Evolutionary conservation across 2,888 invertebrate genomes (phyloP), one percentile per base, ranked within the genome.

Genomic region (Pyrocoelia pectoralis): DNA sequence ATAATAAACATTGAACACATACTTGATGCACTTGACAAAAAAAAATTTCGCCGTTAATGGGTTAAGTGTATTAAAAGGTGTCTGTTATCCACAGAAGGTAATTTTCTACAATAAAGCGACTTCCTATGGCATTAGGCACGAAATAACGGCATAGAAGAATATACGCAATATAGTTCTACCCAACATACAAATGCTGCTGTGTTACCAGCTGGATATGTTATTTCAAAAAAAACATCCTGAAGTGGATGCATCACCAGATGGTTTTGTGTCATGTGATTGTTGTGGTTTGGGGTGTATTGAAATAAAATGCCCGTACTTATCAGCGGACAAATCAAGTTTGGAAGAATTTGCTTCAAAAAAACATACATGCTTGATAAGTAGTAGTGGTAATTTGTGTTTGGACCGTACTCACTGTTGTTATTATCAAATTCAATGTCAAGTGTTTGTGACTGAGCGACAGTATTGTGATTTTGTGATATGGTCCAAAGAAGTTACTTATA

Each of bases 381-480:
- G 12, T 12, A 48, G 12, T 17, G 46, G 46, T 46, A 46, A 46
- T 15, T 17, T 38, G 38, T 38, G 38, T 14, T 28, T 51, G 15
- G 15, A 28, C 14, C 15, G n/a, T 12, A 24, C 15, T 41, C 53
- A 54, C 12, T 15, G 18, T n/a, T 54, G 41, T 24, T 41, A 41
- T 54, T 54, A 54, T 19, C 53, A 54, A 41, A 10, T 54, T 6
- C 41, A 54, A 24, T 24, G 38, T 33, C 41, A 54, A 17, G 15
- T 54, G 13, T 13, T 12, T 19, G 41, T 41, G 15, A 54, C 19
- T 13, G 24, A 15, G n/a, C 12, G n/a, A 41, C 17, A 54, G 17
- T 54, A 54, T 54, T 54, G 53, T 24, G 40, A 54, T 19, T 54
- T 54, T 13, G 24, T 54, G 1, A 17, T 41, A 14, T 41, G 41